Conservation (phyloP, 1,140 invertebrate genomes). For the Mya arenaria region DNA sequence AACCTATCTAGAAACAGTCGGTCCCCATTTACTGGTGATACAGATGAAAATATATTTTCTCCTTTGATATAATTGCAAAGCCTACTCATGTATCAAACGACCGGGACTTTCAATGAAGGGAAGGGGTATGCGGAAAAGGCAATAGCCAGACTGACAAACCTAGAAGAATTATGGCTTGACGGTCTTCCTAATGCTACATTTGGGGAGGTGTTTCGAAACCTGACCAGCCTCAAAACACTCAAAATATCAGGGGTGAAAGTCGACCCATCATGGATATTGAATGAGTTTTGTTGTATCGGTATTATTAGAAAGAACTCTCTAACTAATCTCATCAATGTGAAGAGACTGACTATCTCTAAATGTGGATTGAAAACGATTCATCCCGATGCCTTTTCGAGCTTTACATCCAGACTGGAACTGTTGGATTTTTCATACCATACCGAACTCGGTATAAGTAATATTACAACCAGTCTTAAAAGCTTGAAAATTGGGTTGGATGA, state of each 20-base stretch:
- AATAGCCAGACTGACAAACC: neutral
- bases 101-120: neutral
- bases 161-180: constrained; percentile 32
- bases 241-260: constrained; percentile 19
- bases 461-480: neutral
- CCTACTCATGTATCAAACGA: constrained; percentile 32
- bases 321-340: neutral
- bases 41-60: neutral
- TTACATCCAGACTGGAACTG: constrained; percentile 17
- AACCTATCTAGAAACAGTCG: constrained; percentile 33
- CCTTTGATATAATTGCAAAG: neutral
- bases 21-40: neutral
- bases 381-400: neutral
- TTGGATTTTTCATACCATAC: constrained; percentile 23
- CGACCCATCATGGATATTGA: neutral
- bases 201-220: constrained; percentile 5
- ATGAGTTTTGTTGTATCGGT: neutral
- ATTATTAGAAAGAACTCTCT: neutral
- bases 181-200: neutral
- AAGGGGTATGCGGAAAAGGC: constrained; percentile 18
- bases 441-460: neutral
- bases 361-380: constrained; percentile 3
- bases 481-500: neutral
- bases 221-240: neutral
- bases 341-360: neutral